Base-by-base conservation (phyloP, 30 jellyfish, hydroid and myxozoan genomes). In the Hydractinia echinata region DNA sequence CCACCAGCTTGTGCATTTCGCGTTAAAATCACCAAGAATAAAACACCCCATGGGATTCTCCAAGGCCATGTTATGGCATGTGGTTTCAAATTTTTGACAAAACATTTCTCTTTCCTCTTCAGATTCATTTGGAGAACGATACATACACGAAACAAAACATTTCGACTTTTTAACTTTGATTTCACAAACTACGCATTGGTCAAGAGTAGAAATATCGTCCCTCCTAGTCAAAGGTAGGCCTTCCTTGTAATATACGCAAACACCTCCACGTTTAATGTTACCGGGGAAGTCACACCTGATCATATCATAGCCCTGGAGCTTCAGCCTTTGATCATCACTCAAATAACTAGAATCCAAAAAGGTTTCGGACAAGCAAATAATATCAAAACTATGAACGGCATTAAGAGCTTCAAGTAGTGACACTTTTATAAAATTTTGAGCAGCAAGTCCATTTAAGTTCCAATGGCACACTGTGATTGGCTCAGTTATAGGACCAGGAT, bases 291-390 rank as follows among this genome's bases (percentile, higher is more conserved):
- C 74, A 64, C 74, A 13, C 9, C 18, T 7, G 18, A 6, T n/a
- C 18, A 64, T 7, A 13, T 7, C 10, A 64, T 64, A 64, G 18
- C 74, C 74, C 19, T 64, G 51, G 7, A 64, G 19, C 39, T n/a
- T 51, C 39, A 64, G 39, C 16, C 74, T 64, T 6, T 44, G 74
- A 64, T 64, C 74, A 64, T 64, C 74, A 64, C 39, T 51, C 74
- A n/a, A 44, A 51, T n/a, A n/a, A 6, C 51, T n/a, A 64, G 74
- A 64, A 13, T 64, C 74, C 74, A 64, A 64, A 64, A 64, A 64
- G 10, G 74, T 64, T 64, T 64, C 74, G 39, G 51, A 6, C 7
- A 64, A 8, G 39, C 74, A 64, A 9, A 64, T 6, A 13, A 64
- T 64, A 13, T 64, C 74, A 64, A 64, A 64, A 0, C 8, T 13